Conservation (phyloP, 2,888 invertebrate genomes). For the Cybosia mesomella region DNA sequence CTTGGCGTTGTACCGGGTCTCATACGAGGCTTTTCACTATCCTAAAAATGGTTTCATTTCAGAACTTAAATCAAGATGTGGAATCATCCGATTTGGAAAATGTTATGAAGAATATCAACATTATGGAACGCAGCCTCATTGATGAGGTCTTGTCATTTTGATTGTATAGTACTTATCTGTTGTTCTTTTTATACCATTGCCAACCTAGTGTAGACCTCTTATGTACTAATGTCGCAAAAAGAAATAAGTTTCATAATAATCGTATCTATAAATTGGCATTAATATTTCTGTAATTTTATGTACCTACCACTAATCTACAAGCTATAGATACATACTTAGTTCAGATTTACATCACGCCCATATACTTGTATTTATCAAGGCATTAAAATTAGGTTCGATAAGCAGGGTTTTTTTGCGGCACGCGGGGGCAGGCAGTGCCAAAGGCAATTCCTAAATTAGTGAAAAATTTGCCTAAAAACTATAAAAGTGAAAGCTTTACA, state of each 20-base stretch:
- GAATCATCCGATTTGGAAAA: constrained; percentile 55
- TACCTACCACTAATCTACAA: background rate
- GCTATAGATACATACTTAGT: background rate
- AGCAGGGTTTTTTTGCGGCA: too few species aligned
- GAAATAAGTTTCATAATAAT: too few species aligned
- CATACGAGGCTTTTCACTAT: too few species aligned
- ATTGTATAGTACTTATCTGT: background rate
- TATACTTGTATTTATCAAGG: background rate
- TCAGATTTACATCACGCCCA: background rate
- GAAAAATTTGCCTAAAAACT: too few species aligned
- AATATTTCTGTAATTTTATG: background rate
- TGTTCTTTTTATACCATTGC: background rate
- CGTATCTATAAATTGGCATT: background rate
- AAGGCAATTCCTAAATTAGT: too few species aligned
- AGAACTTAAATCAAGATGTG: constrained; percentile 58
- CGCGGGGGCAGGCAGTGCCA: too few species aligned
- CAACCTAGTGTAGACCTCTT: background rate
- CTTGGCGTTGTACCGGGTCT: too few species aligned
- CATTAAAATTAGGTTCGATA: too few species aligned
- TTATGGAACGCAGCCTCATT: constrained; percentile 68
- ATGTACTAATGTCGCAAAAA: background rate
- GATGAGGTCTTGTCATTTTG: constrained; percentile 67
- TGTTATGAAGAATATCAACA: constrained; percentile 66
- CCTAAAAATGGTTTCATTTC: constrained; percentile 55
- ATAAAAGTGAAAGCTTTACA: too few species aligned